Base-by-base conservation (phyloP, 2,797 vertebrate species). In the Oryzias sinensis region DNA sequence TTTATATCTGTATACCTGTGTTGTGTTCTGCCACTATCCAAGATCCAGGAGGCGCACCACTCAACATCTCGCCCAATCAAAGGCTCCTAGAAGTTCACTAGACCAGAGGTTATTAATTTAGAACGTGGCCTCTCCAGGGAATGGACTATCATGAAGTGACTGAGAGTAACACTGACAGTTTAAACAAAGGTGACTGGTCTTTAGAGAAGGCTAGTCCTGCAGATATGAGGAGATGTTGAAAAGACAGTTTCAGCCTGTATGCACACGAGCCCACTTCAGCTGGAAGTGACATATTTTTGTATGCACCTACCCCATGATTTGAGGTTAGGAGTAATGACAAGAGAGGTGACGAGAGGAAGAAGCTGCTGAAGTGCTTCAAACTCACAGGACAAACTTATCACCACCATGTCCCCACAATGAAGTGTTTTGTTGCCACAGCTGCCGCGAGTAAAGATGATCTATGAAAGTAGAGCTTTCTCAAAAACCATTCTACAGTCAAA, bases 281-380 rank as follows among this genome's bases (percentile, higher is more conserved):
- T 68, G 56, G 46, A 73, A 63, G 66, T 54, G 70, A 74, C 54
- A 20, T 68, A 11, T 56, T 64, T 59, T 52, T 83, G 72, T 83
- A 77, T 78, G 61, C 33, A 18, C 79, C 91, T 55, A 92, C 90
- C 66, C 87, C 86, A 6, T 93, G 91, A 83, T 95, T 94, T 29
- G 91, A 93, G 74, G 91, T 90, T 71, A 71, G 49, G 25, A 49
- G 62, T 50, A 44, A 61, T 59, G 68, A 68, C 89, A 91, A 93
- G 74, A 76, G 72, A 80, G 77, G 75, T 56, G 78, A 80, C 62
- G 49, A 33, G 74, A 64, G 75, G 68, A 47, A 52, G 57, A 57
- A 74, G 58, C 59, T 72, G 57, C 66, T 68, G 72, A 56, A 57
- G 59, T 74, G 58, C 20, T 62, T 72, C 47, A 72, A 65, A 66